Percentiles rank a stretch among this genome's conserved stretches.
Conservation (phyloP, 2,113 vertebrate genomes). For the Eudyptes chrysolophus region DNA sequence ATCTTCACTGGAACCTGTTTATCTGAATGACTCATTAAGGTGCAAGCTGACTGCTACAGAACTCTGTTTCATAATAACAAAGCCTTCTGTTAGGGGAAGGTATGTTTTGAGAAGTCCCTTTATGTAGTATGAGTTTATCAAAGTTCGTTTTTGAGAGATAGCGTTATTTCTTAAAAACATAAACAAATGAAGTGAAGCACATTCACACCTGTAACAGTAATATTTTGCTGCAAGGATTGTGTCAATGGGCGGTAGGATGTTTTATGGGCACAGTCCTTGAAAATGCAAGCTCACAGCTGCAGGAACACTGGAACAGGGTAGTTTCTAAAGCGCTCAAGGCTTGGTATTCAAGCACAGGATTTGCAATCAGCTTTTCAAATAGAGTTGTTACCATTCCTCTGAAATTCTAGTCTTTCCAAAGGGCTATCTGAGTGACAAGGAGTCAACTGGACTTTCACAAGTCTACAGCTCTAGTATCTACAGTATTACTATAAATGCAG, state of each 20-base stretch:
- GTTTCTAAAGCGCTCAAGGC: background rate
- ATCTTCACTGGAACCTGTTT: constrained; percentile 36
- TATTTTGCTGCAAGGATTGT: background rate
- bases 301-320: background rate
- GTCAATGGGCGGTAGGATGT: rapidly evolving
- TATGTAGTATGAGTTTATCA: rapidly evolving
- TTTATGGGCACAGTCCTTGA: background rate
- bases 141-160: rapidly evolving
- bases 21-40: background rate
- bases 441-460: background rate
- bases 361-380: background rate
- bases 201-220: rapidly evolving
- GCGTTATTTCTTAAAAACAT: background rate
- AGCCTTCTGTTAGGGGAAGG: background rate
- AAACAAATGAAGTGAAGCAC: background rate
- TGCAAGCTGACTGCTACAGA: background rate
- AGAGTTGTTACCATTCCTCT: background rate
- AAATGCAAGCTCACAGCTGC: background rate
- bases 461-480: background rate
- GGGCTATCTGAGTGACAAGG: background rate
- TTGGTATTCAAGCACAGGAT: background rate
- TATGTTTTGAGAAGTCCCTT: background rate
- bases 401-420: background rate
- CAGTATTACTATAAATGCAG: background rate
- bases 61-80: background rate